Percentiles rank a stretch among this genome's conserved stretches.
Conservation (phyloP, 2,113 vertebrate genomes). For the Suricata suricatta region DNA sequence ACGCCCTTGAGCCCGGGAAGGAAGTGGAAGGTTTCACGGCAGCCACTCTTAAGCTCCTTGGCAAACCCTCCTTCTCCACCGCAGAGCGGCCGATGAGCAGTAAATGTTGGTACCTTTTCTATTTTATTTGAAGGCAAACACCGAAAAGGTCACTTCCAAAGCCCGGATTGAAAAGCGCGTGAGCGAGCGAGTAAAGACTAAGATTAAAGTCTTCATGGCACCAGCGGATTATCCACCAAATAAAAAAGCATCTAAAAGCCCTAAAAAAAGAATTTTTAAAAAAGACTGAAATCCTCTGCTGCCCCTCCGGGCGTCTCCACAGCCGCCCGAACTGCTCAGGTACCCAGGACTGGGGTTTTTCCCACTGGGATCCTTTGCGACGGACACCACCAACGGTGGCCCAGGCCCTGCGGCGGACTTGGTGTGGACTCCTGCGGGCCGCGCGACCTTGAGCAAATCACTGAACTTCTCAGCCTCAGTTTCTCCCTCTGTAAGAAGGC, state of each 20-base stretch:
- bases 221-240: not conserved
- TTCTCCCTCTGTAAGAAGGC: conserved; percentile 60
- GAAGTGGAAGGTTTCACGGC: not conserved
- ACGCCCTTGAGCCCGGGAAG: not conserved
- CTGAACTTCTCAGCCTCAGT: conserved; percentile 58
- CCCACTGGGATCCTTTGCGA: not conserved
- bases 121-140: not conserved
- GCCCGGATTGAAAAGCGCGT: not conserved
- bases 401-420: not conserved
- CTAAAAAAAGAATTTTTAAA: not conserved
- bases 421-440: not conserved
- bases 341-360: not conserved
- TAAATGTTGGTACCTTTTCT: not conserved
- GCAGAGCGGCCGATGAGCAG: not conserved
- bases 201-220: not conserved
- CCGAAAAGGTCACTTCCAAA: not conserved
- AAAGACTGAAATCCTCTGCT: not conserved
- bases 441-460: conserved; percentile 70
- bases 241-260: not conserved
- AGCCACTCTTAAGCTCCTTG: no score
- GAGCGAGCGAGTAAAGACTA: not conserved
- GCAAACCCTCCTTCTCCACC: not conserved
- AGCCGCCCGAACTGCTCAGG: not conserved
- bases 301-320: not conserved
- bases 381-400: not conserved